phyloP scores from a whole-genome alignment of 2,797 vertebrate species.

The Paramormyrops hopkinsi region DNA sequence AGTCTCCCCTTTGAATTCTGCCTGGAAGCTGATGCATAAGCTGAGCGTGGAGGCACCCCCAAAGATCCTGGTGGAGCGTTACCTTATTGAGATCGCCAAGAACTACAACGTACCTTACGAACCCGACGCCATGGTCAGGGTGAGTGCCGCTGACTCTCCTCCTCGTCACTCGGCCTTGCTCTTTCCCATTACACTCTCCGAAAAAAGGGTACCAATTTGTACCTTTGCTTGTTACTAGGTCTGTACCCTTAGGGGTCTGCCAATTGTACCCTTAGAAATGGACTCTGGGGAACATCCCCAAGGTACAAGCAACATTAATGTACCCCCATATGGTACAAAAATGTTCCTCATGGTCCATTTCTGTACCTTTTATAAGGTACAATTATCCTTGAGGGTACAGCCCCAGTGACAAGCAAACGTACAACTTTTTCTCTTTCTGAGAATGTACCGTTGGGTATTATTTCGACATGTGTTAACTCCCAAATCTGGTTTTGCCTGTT shows the following conservation, averaged over 20 bases:
- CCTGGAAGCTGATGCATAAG: constrained; percentile 87
- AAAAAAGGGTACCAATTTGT: background rate
- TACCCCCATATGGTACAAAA: background rate
- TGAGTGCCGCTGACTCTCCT: constrained; percentile 52
- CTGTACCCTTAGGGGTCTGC: background rate
- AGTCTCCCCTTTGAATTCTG: constrained; percentile 1
- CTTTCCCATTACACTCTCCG: background rate
- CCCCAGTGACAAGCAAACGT: background rate
- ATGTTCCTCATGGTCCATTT: background rate
- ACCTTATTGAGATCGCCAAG: constrained; percentile 97
- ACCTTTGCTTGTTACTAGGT: background rate
- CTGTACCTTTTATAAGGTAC: background rate
- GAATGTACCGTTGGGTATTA: background rate
- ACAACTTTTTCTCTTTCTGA: background rate
- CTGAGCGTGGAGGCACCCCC: constrained; percentile 90
- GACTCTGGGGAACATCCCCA: background rate
- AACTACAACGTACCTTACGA: constrained; percentile 97
- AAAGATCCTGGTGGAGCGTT: constrained; percentile 94
- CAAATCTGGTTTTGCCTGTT: background rate
- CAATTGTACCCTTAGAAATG: background rate
- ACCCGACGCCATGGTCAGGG: constrained; percentile 89
- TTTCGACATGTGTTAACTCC: background rate
- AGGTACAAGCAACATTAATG: background rate
- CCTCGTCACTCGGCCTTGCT: background rate
- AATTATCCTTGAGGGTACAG: background rate